Percentiles rank a stretch among this genome's conserved stretches.
phyloP scores from a whole-genome alignment of 2,113 vertebrate species.

The Tricholaema leucomelas region DNA sequence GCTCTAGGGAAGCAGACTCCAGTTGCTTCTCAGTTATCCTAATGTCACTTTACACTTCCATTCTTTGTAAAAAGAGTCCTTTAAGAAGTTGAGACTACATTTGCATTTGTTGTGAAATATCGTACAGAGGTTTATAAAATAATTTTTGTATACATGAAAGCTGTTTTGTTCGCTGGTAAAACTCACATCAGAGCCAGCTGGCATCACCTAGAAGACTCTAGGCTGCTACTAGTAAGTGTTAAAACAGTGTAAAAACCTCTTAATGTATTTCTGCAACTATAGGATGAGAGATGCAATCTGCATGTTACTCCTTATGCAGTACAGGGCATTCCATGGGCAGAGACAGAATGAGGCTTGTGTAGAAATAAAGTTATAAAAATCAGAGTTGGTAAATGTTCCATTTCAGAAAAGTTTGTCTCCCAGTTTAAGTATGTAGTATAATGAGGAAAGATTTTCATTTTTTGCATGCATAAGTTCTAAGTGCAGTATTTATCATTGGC shows the following conservation, averaged over 20 bases:
- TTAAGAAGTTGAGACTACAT: neutral
- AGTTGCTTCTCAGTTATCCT: neutral
- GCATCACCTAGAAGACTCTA: neutral
- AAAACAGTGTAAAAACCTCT: neutral
- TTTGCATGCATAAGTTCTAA: slow-evolving; percentile 60
- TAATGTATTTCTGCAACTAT: neutral
- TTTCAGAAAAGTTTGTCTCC: slow-evolving; percentile 52
- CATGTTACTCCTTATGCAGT: neutral
- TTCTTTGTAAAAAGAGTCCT: neutral
- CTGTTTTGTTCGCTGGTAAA: neutral
- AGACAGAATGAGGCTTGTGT: slow-evolving; percentile 12
- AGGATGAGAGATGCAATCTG: neutral
- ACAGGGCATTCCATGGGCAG: neutral
- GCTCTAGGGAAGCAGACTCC: neutral
- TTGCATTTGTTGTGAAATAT: neutral
- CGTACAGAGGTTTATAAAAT: neutral
- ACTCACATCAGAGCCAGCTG: neutral
- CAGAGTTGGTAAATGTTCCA: neutral
- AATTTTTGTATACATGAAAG: fast-evolving
- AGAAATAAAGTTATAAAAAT: slow-evolving; percentile 55
- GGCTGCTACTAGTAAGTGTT: neutral
- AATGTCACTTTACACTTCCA: neutral
- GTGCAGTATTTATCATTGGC: slow-evolving; percentile 66
- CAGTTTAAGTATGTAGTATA: slow-evolving; percentile 34
- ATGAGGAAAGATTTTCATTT: slow-evolving; percentile 58